Conservation (phyloP, 2,797 vertebrate species). For the Furcifer pardalis region DNA sequence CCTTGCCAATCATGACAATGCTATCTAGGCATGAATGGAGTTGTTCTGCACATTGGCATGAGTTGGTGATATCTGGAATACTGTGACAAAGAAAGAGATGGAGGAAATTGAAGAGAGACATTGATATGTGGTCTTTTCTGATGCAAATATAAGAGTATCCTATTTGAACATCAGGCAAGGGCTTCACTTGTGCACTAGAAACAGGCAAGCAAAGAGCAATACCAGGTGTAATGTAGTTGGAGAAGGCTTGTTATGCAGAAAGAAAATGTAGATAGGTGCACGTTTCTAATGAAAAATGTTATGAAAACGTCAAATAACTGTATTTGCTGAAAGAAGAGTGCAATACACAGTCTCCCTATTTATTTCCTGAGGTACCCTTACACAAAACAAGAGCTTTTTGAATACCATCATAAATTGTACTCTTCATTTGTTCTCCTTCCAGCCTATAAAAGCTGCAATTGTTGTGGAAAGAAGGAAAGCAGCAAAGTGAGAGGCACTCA, state of each 20-base stretch:
- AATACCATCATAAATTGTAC: background rate
- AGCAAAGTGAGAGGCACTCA: background rate
- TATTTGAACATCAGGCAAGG: background rate
- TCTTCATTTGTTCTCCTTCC: background rate
- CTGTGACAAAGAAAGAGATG: background rate
- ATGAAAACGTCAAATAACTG: background rate
- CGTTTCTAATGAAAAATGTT: conserved; percentile 1
- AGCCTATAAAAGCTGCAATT: conserved; percentile 3
- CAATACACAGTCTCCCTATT: background rate
- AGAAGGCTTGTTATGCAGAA: background rate
- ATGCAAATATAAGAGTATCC: background rate
- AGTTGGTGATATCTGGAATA: too few species aligned
- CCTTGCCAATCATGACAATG: background rate
- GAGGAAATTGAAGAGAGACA: background rate
- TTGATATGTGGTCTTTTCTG: background rate
- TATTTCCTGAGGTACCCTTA: background rate
- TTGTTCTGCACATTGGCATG: background rate
- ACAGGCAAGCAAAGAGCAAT: background rate
- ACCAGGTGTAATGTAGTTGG: background rate
- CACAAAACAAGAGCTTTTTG: background rate
- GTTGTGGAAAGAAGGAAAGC: background rate
- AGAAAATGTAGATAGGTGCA: background rate
- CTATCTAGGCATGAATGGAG: background rate
- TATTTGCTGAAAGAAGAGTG: background rate
- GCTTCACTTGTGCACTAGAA: background rate